Evolutionary conservation across 2,888 invertebrate genomes (phyloP), one percentile per base, ranked within the genome.

Genomic region (Teleiodes luculella): DNA sequence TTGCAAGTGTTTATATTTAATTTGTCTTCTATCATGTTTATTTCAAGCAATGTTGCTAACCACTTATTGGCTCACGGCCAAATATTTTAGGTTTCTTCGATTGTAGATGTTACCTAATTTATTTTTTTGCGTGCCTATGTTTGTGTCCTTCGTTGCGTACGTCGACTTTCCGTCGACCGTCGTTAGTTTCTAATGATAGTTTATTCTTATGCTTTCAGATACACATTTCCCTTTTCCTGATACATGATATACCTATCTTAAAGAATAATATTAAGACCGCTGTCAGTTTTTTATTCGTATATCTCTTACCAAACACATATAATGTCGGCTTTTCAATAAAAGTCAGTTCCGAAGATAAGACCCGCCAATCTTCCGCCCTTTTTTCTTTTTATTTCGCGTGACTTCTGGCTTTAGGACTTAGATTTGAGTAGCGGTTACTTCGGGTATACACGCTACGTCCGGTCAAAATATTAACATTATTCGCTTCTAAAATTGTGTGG

Each of bases 31-130:
- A 7, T 6, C 43, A n/a, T 43, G 10, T 49, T 49, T 37, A 37
- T 74, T 62, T 64, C 52, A 57, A n/a, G 58, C 59, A 64, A 65
- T 67, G 75, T 78, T 80, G 71, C 78, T 68, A 76, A 58, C 71
- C 61, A 62, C 60, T 48, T 62, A 28, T 66, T 82, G 83, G 83
- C 80, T 14, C 31, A 7, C 6, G 20, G 67, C 82, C 83, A 83
- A 77, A 57, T 64, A 70, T 73, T 76, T 72, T 59, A 60, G 60
- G 61, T 74, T 68, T 43, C 39, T 41, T 41, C 18, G 39, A 41
- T 65, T 68, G 66, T 62, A 62, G 62, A 70, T 24, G 3, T 24
- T 3, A 14, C 24, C 28, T 13, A 41, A 41, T 41, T 43, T 43
- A 28, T 43, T 49, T 49, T 37, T 37, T 37, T 60, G 18, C 10